Base-by-base conservation (phyloP, 2,113 vertebrate genomes). In the Halcyon malimbica region DNA sequence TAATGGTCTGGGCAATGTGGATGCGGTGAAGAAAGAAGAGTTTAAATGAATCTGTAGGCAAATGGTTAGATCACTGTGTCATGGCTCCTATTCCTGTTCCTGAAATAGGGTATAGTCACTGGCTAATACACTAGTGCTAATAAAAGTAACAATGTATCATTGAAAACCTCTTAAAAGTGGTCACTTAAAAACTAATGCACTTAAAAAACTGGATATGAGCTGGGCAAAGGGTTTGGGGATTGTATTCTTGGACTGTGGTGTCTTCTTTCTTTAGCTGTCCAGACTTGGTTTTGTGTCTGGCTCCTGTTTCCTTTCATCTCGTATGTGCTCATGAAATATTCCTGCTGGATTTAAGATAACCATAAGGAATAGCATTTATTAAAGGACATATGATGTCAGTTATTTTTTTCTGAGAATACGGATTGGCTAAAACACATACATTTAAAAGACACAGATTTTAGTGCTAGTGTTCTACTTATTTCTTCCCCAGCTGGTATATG, bases 1-100 rank as follows among this genome's bases (percentile, higher is more conserved):
- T 31, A 80, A 9, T 13, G 39, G 29, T 42, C 19, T n/a, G 25
- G 9, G 17, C 23, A 73, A 62, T 6, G 23, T 6, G 4, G 11
- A 37, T 70, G 11, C 1, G 4, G 13, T 29, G 39, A 80, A 54
- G 39, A 71, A 81, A 56, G 62, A 75, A 44, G 5, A 25, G 12
- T 68, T 37, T 0, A 70, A 78, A 78, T 35, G 5, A 42, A 39
- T 60, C 10, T 60, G 23, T 63, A 76, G 8, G 7, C 28, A 80
- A 57, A 18, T 24, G 5, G 9, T 42, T 74, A 37, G 10, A 56
- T 42, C 8, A 31, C 29, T 53, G 3, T 23, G 9, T 29, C 25
- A 64, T 0, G 0, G 9, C n/a, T 87, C 10, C 48, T 71, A 4
- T 46, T 8, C 11, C 10, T 53, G 13, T 11, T 84, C 29, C 33